Conservation (phyloP, 2,888 invertebrate genomes). For the Parnassius smintheus region DNA sequence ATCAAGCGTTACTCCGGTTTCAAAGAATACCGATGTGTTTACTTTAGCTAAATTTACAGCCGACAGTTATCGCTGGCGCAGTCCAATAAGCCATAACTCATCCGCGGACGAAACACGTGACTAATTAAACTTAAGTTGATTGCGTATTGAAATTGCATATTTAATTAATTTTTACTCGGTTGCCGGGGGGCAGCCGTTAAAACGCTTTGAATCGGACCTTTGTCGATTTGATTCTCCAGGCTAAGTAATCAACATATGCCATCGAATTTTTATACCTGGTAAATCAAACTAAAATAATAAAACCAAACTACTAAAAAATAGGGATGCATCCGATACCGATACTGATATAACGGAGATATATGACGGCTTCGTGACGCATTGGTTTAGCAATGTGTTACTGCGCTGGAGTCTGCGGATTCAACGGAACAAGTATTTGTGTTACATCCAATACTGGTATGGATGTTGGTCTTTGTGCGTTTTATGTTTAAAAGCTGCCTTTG, state of each 20-base stretch:
- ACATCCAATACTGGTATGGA: too few species aligned
- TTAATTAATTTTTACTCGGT: conserved; percentile 57
- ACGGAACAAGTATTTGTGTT: too few species aligned
- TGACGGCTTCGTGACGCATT: too few species aligned
- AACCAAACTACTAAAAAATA: too few species aligned
- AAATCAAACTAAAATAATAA: too few species aligned
- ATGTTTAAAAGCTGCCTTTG: too few species aligned
- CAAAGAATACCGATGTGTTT: conserved; percentile 39
- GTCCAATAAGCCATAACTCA: conserved; percentile 66
- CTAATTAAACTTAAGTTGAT: conserved; percentile 62
- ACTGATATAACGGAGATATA: too few species aligned
- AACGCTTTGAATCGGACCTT: conserved; percentile 39
- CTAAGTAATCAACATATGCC: not conserved
- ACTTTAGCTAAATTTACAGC: conserved; percentile 35
- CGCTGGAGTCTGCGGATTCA: too few species aligned
- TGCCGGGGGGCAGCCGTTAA: conserved; percentile 46
- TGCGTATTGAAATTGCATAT: conserved; percentile 46
- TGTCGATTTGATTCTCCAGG: conserved; percentile 26
- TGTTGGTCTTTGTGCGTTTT: too few species aligned
- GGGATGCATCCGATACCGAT: too few species aligned
- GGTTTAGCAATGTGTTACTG: too few species aligned
- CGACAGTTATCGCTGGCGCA: conserved; percentile 29
- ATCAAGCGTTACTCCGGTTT: not conserved
- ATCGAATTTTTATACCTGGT: too few species aligned
- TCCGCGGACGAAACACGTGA: conserved; percentile 52